Evolutionary conservation across 2,888 invertebrate genomes (phyloP).

Genomic region (Tenodera sinensis): DNA sequence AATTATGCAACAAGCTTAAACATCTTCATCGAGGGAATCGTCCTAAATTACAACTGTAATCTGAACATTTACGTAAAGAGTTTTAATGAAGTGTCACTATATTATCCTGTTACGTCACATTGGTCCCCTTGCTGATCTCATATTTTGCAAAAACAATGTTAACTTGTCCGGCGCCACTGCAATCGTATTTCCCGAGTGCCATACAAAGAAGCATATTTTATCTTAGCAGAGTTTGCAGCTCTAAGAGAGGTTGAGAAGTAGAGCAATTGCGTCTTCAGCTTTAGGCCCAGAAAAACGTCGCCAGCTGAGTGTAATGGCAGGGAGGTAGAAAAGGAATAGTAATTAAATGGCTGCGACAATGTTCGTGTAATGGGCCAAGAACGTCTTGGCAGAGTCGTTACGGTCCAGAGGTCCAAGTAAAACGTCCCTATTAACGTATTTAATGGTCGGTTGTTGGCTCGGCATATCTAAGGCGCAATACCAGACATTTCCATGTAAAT

Average conservation of each 20-base stretch:
- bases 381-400: neutral
- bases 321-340: neutral
- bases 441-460: neutral
- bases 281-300: neutral
- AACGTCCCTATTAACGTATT: neutral
- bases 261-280: neutral
- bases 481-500: neutral
- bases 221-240: neutral
- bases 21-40: no score
- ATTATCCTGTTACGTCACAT: no score
- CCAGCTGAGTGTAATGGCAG: neutral
- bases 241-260: neutral
- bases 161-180: no score
- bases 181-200: no score
- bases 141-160: no score
- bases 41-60: no score
- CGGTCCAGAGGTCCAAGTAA: neutral
- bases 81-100: no score
- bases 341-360: neutral
- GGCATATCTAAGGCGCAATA: neutral
- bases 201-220: no score
- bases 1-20: no score
- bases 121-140: no score
- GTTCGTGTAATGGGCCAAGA: neutral
- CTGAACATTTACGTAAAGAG: no score